Percentiles rank a stretch among this genome's conserved stretches.
phyloP scores from a whole-genome alignment of 1,140 invertebrate species.

The Hyles euphorbiae region DNA sequence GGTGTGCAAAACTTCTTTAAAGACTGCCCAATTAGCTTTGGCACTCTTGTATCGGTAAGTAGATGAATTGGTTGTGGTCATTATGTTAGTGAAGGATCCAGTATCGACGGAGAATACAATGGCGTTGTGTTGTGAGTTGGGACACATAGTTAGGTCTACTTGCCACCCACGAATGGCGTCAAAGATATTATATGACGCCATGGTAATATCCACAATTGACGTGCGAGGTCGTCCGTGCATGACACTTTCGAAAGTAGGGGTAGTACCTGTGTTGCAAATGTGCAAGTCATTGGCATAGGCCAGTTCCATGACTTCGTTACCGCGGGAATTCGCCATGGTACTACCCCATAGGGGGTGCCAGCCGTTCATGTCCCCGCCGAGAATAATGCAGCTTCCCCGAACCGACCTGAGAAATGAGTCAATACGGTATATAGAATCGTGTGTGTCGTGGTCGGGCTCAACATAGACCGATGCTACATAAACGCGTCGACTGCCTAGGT shows the following conservation, averaged over 20 bases:
- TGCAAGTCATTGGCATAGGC: slow-evolving; percentile 2
- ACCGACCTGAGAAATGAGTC: neutral
- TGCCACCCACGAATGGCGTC: slow-evolving; percentile 13
- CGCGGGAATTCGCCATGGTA: neutral
- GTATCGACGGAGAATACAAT: slow-evolving; percentile 6
- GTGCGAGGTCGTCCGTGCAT: neutral
- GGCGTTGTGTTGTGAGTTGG: slow-evolving; percentile 18
- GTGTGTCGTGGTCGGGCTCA: neutral
- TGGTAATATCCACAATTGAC: slow-evolving; percentile 19
- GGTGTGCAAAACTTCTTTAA: too few relatives aligned
- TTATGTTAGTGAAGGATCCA: too few relatives aligned
- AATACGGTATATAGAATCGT: neutral
- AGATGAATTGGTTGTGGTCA: too few relatives aligned
- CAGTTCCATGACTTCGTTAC: slow-evolving; percentile 1
- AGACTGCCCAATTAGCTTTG: too few relatives aligned
- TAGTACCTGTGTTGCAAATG: slow-evolving; percentile 7
- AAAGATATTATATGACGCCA: neutral
- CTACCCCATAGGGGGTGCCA: slow-evolving; percentile 2
- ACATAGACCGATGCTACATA: slow-evolving; percentile 1
- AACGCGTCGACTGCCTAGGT: too few relatives aligned
- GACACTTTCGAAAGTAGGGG: slow-evolving; percentile 13
- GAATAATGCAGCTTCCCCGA: neutral
- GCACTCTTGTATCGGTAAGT: too few relatives aligned
- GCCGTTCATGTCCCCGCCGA: slow-evolving; percentile 2
- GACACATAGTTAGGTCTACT: slow-evolving; percentile 13